These are phyloP conservation scores for Bolinopsis microptera DNA, from an alignment of 37 sponge, comb jelly and placozoan species.

Conservation along the genomic window DNA sequence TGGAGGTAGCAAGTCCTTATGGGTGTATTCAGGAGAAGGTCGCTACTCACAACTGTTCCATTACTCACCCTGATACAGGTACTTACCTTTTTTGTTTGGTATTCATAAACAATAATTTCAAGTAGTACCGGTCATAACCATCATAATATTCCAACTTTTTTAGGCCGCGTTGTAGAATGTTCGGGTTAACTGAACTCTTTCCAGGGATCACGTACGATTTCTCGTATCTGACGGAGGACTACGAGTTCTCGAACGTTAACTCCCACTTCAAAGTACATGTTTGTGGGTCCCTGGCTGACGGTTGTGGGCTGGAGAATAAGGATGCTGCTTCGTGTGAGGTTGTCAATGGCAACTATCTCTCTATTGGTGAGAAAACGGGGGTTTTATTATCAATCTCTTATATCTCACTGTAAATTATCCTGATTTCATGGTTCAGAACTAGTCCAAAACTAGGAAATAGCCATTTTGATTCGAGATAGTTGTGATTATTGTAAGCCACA, in stretches of 20 bases:
- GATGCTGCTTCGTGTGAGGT: slow-evolving; percentile 9
- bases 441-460: too few relatives aligned
- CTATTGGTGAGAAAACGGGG: not conserved
- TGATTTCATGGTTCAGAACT: too few relatives aligned
- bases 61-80: slow-evolving; percentile 49
- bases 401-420: too few relatives aligned
- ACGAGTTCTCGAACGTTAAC: not conserved
- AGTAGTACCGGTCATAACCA: too few relatives aligned
- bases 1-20: slow-evolving; percentile 24
- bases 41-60: not conserved
- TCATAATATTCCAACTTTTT: too few relatives aligned
- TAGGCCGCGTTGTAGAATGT: too few relatives aligned
- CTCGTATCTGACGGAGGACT: slow-evolving; percentile 7
- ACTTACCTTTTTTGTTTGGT: not conserved
- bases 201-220: slow-evolving; percentile 42
- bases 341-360: slow-evolving; percentile 35
- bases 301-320: slow-evolving; percentile 4
- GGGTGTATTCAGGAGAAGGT: not conserved
- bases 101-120: not conserved
- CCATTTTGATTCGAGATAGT: too few relatives aligned
- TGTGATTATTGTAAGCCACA: too few relatives aligned
- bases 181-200: too few relatives aligned
- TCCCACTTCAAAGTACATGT: slow-evolving; percentile 21
- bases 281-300: not conserved
- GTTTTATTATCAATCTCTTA: not conserved